Percentiles rank a stretch among this genome's conserved stretches.
phyloP scores from a whole-genome alignment of 1,140 invertebrate genomes.

The Dendroctonus ponderosae region DNA sequence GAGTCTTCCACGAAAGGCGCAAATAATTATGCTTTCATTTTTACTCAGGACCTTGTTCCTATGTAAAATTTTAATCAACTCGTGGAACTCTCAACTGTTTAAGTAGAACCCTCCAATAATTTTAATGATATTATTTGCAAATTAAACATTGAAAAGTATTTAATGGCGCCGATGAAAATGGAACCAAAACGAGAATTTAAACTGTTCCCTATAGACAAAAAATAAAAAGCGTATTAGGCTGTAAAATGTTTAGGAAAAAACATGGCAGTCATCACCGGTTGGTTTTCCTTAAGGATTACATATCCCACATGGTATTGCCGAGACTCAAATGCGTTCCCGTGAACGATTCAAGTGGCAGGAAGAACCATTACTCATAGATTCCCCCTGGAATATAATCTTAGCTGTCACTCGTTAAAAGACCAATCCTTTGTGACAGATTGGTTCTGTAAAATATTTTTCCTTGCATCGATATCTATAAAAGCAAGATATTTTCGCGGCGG shows the following conservation, averaged over 20 bases:
- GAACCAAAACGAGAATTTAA: no score
- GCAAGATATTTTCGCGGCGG: conserved; percentile 24
- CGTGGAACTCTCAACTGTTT: no score
- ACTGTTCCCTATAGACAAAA: no score
- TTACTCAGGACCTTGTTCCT: not conserved
- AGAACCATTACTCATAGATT: conserved; percentile 45
- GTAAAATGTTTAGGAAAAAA: not conserved
- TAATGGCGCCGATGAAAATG: no score
- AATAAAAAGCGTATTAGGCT: no score
- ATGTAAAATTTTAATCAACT: not conserved
- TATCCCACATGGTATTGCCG: conserved; percentile 4
- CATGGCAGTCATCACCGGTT: conserved; percentile 6
- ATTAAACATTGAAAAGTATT: no score
- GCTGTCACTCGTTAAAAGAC: conserved; percentile 44
- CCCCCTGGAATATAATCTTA: conserved; percentile 36
- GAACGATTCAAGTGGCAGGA: conserved; percentile 29
- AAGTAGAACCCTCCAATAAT: not conserved
- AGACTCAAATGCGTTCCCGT: conserved; percentile 16
- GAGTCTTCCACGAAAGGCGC: conserved; percentile 8
- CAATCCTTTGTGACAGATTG: conserved; percentile 46
- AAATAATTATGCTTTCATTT: conserved; percentile 13
- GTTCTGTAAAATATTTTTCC: conserved; percentile 41
- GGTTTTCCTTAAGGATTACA: conserved; percentile 32
- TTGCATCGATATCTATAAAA: conserved; percentile 36
- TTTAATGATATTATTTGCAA: no score